A percentile compares a stretch with the other conserved stretches of the same genome.
Evolutionary conservation across 1,140 invertebrate genomes (phyloP).

Genomic region (Ganaspis sp.): DNA sequence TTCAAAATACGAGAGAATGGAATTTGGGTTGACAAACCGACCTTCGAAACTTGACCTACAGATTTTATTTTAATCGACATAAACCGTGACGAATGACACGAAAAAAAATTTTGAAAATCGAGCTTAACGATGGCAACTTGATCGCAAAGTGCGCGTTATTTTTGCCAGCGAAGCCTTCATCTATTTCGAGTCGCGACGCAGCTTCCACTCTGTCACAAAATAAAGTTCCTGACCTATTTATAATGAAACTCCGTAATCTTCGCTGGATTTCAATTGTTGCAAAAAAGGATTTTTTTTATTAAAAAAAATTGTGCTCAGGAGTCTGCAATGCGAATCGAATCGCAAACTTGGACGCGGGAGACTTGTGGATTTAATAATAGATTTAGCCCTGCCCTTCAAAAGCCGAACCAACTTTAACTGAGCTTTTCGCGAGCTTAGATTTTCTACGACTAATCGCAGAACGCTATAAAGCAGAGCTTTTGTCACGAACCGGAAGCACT

Average conservation of each 20-base stretch:
- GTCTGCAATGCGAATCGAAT: neutral
- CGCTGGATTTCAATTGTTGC: neutral
- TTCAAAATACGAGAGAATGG: neutral
- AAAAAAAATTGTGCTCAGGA: neutral
- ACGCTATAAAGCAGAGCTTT: neutral
- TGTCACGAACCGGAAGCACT: neutral
- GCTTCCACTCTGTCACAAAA: constrained; percentile 65
- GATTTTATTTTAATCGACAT: neutral
- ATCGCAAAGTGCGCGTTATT: constrained; percentile 66
- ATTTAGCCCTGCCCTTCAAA: constrained; percentile 35
- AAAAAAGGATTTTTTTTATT: neutral
- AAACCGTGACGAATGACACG: neutral
- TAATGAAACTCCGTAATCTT: constrained; percentile 61
- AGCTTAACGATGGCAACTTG: constrained; percentile 46
- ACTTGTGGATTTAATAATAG: constrained; percentile 21
- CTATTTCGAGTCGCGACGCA: constrained; percentile 69
- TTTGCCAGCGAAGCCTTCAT: constrained; percentile 72
- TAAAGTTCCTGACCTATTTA: constrained; percentile 71
- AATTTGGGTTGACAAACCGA: neutral
- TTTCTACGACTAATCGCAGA: neutral
- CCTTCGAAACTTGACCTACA: constrained; percentile 14
- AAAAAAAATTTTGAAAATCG: neutral
- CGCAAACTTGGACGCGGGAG: neutral
- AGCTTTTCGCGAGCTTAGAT: neutral
- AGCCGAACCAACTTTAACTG: neutral